Base-by-base conservation (phyloP, 2,888 invertebrate genomes). In the Adelognathus sp. region DNA sequence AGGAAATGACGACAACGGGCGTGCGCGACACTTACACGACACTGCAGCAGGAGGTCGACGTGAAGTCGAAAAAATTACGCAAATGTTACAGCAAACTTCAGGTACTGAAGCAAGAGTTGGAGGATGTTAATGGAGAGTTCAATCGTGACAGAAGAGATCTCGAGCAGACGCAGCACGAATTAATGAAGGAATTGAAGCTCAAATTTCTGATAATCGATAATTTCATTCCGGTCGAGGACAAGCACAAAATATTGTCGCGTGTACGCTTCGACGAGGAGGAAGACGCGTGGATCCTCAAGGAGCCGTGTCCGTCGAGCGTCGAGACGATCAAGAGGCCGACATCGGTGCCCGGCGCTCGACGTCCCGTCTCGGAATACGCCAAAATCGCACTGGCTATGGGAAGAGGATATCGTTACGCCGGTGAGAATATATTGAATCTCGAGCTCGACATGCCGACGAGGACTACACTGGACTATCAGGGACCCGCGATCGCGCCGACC, bases 41-140 rank as follows among this genome's bases (percentile, higher is more conserved):
- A 63, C 92, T 99, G 72, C 98, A 98, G 89, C 98, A 98, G 90
- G 99, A 99, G 92, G 98, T 99, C 1, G 99, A 99, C 89, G 95
- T 97, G 73, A 99, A 99, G 92, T 97, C 98, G 24, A 97, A 96
- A 86, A 98, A 98, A 91, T 92, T 99, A 69, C 97, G 98, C 88
- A 97, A 98, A 92, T 94, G 99, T 88, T 96, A 97, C 88, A 94
- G 95, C 14, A 98, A 98, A 92, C 94, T 96, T 63, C 95, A 96
- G 88, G 93, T 93, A 2, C 92, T 95, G 0, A 94, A 96, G 84
- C 95, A 95, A 87, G 98, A 98, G 88, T 94, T 97, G 7, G 94
- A 94, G 80, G 97, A 97, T 88, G 94, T 95, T 66, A 95, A 95
- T 75, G 97, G 97, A 89, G 97, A 97, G 87, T 98, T 98, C 92